Conservation (phyloP, 2,888 invertebrate species). For the Heliconius ethilla region DNA sequence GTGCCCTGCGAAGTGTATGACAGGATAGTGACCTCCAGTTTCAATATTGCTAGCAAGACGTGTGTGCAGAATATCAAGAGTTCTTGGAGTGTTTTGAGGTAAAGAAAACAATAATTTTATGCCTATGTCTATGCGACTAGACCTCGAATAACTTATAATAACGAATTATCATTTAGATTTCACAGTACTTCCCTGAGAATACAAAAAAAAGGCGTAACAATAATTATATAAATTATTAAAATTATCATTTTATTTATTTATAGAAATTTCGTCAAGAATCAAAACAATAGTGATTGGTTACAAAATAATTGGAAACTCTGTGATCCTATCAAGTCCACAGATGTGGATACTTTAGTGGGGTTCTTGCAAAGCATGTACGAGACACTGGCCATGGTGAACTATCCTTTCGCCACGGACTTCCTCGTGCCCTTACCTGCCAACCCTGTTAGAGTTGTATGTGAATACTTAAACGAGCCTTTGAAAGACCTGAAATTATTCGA, state of each 20-base stretch:
- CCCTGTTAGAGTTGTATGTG: conserved; percentile 87
- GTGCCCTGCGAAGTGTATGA: conserved; percentile 89
- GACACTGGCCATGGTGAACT: conserved; percentile 96
- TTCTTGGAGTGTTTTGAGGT: conserved; percentile 91
- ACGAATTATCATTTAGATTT: too few species aligned
- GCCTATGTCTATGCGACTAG: too few species aligned
- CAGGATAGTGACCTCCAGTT: conserved; percentile 90
- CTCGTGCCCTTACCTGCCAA: conserved; percentile 91
- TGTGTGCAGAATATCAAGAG: conserved; percentile 88
- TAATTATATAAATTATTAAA: neutral
- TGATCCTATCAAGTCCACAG: conserved; percentile 82
- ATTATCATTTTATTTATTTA: conserved; percentile 40
- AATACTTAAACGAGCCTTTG: conserved; percentile 73
- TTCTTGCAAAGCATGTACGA: conserved; percentile 89
- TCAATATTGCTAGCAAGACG: conserved; percentile 71
- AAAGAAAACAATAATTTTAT: neutral
- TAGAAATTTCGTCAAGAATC: conserved; percentile 78
- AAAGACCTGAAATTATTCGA: conserved; percentile 79
- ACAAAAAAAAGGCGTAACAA: neutral
- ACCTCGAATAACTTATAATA: too few species aligned
- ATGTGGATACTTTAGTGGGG: conserved; percentile 79
- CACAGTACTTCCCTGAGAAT: too few species aligned
- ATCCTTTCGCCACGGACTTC: conserved; percentile 94
- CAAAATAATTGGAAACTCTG: conserved; percentile 90
- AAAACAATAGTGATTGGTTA: conserved; percentile 86